These are phyloP conservation scores for Cyprinella venusta DNA, from an alignment of 2,797 vertebrate genomes.

Conservation along the genomic window DNA sequence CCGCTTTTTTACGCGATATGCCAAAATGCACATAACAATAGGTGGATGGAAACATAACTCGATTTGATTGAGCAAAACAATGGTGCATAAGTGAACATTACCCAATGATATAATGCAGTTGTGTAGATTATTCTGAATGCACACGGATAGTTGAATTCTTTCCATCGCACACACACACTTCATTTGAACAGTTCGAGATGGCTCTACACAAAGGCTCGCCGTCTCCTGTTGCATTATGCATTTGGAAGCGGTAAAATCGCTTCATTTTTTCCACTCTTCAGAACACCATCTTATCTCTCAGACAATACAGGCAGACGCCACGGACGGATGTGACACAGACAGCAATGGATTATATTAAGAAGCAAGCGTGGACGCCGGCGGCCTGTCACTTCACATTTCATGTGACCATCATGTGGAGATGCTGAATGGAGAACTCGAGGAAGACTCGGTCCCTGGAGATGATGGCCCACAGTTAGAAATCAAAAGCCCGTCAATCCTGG, in stretches of 20 bases:
- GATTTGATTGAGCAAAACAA: not conserved
- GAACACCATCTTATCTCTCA: slow-evolving; percentile 57
- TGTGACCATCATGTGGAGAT: slow-evolving; percentile 46
- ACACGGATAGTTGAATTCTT: not conserved
- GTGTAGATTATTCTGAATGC: not conserved
- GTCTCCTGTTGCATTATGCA: not conserved
- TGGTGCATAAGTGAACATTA: not conserved
- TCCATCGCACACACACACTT: not conserved
- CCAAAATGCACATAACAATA: not conserved
- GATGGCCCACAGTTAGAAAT: slow-evolving; percentile 59
- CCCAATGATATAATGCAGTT: not conserved
- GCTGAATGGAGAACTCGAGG: slow-evolving; percentile 43
- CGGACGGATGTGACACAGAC: slow-evolving; percentile 60
- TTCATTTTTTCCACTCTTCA: slow-evolving; percentile 52
- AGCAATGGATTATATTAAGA: slow-evolving; percentile 64
- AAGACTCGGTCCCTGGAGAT: slow-evolving; percentile 51
- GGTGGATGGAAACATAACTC: not conserved
- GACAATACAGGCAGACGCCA: slow-evolving; percentile 53
- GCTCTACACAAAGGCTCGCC: not conserved
- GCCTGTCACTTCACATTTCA: slow-evolving; percentile 67
- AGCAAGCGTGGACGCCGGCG: slow-evolving; percentile 50
- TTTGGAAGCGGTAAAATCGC: slow-evolving; percentile 43
- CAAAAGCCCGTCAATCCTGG: slow-evolving; percentile 52
- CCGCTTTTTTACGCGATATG: too few species aligned
- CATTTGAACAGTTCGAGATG: not conserved